Evolutionary conservation across 2,797 vertebrate species (phyloP).

Genomic region (Lepilemur septentrionalis): DNA sequence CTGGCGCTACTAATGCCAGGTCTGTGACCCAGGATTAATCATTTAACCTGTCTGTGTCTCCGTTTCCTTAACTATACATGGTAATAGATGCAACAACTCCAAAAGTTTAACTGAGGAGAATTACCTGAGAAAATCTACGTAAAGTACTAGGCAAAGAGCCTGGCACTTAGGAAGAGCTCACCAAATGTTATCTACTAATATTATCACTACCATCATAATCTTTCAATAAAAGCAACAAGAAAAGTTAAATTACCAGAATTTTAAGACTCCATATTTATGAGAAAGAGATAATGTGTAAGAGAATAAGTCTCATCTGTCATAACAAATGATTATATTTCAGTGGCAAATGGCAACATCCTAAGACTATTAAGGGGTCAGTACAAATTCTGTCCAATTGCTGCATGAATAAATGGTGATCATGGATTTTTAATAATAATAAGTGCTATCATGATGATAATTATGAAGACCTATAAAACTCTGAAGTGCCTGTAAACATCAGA

Average conservation of each 20-base stretch:
- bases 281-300: constrained; percentile 6
- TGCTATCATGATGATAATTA: constrained; percentile 36
- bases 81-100: not conserved
- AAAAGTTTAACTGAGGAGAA: not conserved
- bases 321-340: constrained; percentile 60
- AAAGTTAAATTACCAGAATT: constrained; percentile 41
- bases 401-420: constrained; percentile 17
- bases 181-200: constrained; percentile 17
- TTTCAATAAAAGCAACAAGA: constrained; percentile 40
- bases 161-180: not conserved
- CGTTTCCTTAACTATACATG: not conserved
- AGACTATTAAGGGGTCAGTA: constrained; percentile 39
- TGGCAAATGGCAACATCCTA: constrained; percentile 11
- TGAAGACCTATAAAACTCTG: constrained; percentile 44
- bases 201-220: not conserved
- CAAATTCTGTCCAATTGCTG: constrained; percentile 3
- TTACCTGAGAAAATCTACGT: not conserved
- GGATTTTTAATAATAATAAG: constrained; percentile 54
- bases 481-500: constrained; percentile 46
- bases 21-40: not conserved
- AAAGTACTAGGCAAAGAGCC: not conserved
- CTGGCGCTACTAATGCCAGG: not conserved
- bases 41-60: not conserved
- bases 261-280: constrained; percentile 21
- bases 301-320: not conserved